Conservation (phyloP, 2,797 vertebrate genomes). For the Anolis apletophallus region DNA sequence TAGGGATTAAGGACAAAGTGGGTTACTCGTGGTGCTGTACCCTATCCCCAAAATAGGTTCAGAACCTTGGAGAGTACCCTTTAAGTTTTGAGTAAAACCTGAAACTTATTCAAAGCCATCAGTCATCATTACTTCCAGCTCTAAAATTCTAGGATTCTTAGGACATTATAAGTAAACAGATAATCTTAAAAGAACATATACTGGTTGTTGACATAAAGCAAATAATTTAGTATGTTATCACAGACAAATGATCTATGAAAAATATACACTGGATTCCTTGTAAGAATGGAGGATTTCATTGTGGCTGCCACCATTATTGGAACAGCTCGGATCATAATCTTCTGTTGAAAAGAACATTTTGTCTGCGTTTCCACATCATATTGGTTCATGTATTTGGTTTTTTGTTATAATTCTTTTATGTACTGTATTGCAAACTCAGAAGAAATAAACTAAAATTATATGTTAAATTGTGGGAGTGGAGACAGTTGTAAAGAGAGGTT, state of each 20-base stretch:
- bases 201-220: neutral
- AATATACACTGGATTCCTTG: neutral
- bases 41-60: no score
- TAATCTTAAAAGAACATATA: neutral
- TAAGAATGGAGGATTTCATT: neutral
- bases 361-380: neutral
- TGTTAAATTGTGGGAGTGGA: conserved; percentile 10
- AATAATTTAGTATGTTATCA: neutral
- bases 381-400: neutral
- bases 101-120: no score
- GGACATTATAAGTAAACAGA: neutral
- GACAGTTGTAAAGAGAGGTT: conserved; percentile 1
- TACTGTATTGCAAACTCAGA: conserved; percentile 13
- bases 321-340: neutral
- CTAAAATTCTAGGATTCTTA: neutral
- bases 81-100: no score
- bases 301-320: neutral
- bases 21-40: no score
- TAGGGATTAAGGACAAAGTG: no score
- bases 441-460: neutral
- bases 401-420: conserved; percentile 24
- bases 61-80: no score
- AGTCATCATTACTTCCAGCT: neutral
- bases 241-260: neutral
- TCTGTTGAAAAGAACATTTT: neutral